These are phyloP conservation scores for Plutomurus gul DNA, from an alignment of 1,140 invertebrate species.

Conservation along the genomic window DNA sequence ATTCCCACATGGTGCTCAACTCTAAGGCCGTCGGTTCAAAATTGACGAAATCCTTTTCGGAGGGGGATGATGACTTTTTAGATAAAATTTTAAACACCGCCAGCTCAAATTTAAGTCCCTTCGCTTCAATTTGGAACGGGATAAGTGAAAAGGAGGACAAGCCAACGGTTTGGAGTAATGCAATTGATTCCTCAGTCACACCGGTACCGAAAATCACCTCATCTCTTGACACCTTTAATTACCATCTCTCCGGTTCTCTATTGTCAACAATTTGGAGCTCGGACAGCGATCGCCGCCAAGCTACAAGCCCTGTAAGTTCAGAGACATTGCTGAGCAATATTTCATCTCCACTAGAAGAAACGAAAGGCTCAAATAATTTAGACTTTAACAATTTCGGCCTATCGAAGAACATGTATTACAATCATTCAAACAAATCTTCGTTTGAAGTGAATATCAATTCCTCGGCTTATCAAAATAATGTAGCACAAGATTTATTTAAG, in stretches of 20 bases:
- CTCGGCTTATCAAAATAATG: too few species aligned
- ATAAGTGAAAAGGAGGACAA: neutral
- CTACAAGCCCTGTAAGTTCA: neutral
- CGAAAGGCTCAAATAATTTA: neutral
- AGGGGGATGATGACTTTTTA: neutral
- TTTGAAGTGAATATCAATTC: too few species aligned
- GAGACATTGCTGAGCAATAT: neutral
- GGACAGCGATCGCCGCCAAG: neutral
- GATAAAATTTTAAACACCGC: constrained; percentile 6
- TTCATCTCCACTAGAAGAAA: neutral
- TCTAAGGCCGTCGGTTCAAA: neutral
- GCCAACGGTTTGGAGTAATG: neutral
- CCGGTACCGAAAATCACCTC: neutral
- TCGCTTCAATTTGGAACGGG: neutral
- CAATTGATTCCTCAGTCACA: neutral
- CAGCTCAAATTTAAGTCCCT: neutral
- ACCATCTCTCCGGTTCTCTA: neutral
- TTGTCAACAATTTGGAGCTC: neutral
- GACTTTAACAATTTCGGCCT: neutral
- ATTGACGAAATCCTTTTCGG: neutral
- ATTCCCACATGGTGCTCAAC: too few species aligned
- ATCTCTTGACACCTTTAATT: neutral
- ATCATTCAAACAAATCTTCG: neutral
- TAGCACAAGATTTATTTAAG: too few species aligned
- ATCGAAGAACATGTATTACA: neutral